Percentiles rank a stretch among this genome's conserved stretches.
These are phyloP conservation scores for Drosophila tanythrix DNA, from an alignment of 2,888 invertebrate species.

Conservation along the genomic window DNA sequence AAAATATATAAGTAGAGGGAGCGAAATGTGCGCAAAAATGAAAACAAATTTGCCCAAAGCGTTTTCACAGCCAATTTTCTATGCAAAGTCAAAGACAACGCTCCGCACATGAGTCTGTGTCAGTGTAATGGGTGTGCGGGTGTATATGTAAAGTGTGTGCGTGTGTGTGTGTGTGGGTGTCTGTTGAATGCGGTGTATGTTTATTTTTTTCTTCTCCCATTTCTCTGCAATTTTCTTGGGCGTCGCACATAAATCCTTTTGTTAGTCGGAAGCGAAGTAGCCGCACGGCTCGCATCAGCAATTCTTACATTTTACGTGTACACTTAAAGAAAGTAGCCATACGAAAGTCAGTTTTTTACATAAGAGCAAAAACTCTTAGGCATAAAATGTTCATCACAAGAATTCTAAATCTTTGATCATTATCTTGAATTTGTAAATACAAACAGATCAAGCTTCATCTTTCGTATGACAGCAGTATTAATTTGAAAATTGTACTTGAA, in stretches of 20 bases:
- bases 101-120: conserved; percentile 19
- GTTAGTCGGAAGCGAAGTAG: conserved; percentile 46
- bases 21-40: conserved; percentile 59
- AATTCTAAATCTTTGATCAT: not conserved
- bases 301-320: conserved; percentile 19
- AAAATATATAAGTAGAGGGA: conserved; percentile 31
- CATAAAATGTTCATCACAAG: not conserved
- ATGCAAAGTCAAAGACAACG: conserved; percentile 77
- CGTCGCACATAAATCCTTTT: conserved; percentile 74
- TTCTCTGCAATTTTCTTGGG: conserved; percentile 57
- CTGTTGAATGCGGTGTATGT: conserved; percentile 29
- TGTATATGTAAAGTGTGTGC: conserved; percentile 1
- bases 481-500: not conserved
- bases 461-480: not conserved
- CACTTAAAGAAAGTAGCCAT: not conserved
- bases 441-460: not conserved
- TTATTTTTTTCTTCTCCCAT: conserved; percentile 17
- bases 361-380: not conserved
- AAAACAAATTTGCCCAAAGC: conserved; percentile 77
- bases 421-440: not conserved
- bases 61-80: conserved; percentile 81
- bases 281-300: conserved; percentile 34
- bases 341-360: not conserved
- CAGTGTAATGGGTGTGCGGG: not conserved
- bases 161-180: not conserved